phyloP scores from a whole-genome alignment of 2,113 vertebrate species.

The Prietella phreatophila region DNA sequence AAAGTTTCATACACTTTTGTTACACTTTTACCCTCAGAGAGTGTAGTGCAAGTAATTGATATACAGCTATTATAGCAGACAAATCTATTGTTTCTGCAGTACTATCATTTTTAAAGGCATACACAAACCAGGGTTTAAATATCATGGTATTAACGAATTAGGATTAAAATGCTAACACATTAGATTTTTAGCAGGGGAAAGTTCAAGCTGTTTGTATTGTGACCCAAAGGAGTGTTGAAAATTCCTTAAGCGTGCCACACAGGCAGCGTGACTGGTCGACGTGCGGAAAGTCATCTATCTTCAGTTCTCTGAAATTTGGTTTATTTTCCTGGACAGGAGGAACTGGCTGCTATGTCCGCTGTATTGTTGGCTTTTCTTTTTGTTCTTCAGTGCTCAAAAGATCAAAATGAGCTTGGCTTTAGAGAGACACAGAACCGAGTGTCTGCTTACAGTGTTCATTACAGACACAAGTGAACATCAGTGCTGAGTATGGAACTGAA shows the following conservation, averaged over 20 bases:
- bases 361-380: constrained; percentile 20
- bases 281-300: neutral
- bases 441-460: neutral
- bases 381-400: constrained; percentile 2
- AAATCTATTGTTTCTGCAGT: neutral
- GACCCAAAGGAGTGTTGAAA: neutral
- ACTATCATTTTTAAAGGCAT: neutral
- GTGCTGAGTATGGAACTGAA: neutral
- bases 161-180: neutral
- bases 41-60: neutral
- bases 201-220: neutral
- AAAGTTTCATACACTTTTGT: neutral
- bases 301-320: neutral
- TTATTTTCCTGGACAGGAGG: constrained; percentile 16
- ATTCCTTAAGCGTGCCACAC: neutral
- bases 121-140: neutral
- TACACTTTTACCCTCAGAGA: neutral
- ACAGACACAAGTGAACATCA: neutral
- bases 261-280: neutral
- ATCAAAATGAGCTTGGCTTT: neutral
- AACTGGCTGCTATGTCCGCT: neutral
- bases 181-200: too few relatives aligned
- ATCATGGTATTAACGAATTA: neutral
- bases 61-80: neutral
- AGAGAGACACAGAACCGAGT: neutral